Conservation (phyloP, 2,797 vertebrate species). For the Falco columbarius region DNA sequence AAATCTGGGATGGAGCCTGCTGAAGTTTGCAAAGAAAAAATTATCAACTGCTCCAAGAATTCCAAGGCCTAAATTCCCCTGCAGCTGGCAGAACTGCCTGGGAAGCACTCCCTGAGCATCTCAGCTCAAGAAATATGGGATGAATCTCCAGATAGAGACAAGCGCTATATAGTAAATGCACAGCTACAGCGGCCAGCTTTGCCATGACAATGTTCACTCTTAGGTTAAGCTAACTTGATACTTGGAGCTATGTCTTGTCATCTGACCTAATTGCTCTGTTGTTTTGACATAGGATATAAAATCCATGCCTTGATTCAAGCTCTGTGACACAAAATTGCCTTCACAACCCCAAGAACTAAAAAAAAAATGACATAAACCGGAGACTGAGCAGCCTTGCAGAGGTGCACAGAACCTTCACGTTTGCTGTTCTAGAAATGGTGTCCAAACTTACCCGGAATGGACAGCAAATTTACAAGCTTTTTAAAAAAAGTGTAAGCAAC, state of each 20-base stretch:
- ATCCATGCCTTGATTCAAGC: neutral
- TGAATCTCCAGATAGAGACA: neutral
- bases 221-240: neutral
- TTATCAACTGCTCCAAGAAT: neutral
- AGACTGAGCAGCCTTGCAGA: neutral
- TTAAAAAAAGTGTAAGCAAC: neutral
- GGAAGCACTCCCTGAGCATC: neutral
- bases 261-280: neutral
- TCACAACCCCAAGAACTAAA: neutral
- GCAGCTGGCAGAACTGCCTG: neutral
- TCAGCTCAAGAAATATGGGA: neutral
- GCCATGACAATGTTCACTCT: neutral
- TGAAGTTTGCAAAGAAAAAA: neutral
- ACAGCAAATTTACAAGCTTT: neutral
- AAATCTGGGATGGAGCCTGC: neutral
- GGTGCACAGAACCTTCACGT: neutral
- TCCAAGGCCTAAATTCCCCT: neutral
- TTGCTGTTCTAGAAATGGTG: neutral
- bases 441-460: neutral
- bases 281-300: neutral
- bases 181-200: neutral
- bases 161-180: neutral
- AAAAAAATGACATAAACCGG: neutral
- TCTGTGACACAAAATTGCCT: neutral
- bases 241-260: neutral